A percentile compares a stretch with the other conserved stretches of the same genome.
Evolutionary conservation across 1,140 invertebrate genomes (phyloP).

Genomic region (Heliothis subflexa): DNA sequence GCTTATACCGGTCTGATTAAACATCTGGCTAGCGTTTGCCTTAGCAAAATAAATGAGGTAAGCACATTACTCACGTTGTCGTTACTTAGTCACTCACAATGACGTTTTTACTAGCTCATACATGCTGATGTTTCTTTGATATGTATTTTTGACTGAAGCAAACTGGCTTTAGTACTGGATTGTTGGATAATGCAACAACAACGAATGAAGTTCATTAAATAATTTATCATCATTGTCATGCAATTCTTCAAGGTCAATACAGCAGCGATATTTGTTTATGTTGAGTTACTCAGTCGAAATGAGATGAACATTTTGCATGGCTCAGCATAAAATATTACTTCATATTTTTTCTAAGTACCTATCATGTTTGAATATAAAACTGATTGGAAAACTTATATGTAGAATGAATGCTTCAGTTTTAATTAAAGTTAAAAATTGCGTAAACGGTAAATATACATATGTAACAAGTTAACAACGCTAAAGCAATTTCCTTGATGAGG

Average conservation of each 20-base stretch:
- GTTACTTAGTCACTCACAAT: slow-evolving; percentile 30
- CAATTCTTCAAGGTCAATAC: neutral
- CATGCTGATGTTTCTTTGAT: neutral
- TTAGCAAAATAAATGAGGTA: slow-evolving; percentile 52
- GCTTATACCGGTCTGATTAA: slow-evolving; percentile 27
- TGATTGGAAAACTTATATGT: too few relatives aligned
- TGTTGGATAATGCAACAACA: neutral
- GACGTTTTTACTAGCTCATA: neutral
- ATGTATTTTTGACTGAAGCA: neutral
- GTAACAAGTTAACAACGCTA: too few relatives aligned
- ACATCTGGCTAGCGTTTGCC: slow-evolving; percentile 12
- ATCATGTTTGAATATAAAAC: too few relatives aligned
- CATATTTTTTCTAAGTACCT: too few relatives aligned
- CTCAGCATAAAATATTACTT: too few relatives aligned
- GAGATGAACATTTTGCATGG: too few relatives aligned
- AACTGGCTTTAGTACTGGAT: too few relatives aligned
- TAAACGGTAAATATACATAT: too few relatives aligned
- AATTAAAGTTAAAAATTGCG: too few relatives aligned
- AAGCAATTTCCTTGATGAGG: too few relatives aligned
- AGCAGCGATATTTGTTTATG: neutral
- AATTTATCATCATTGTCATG: neutral
- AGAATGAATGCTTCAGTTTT: too few relatives aligned
- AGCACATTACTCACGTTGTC: slow-evolving; percentile 43
- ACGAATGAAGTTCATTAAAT: neutral
- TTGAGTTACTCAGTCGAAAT: too few relatives aligned